Conservation (phyloP, 2,888 invertebrate genomes). For the Pterostichus madidus region DNA sequence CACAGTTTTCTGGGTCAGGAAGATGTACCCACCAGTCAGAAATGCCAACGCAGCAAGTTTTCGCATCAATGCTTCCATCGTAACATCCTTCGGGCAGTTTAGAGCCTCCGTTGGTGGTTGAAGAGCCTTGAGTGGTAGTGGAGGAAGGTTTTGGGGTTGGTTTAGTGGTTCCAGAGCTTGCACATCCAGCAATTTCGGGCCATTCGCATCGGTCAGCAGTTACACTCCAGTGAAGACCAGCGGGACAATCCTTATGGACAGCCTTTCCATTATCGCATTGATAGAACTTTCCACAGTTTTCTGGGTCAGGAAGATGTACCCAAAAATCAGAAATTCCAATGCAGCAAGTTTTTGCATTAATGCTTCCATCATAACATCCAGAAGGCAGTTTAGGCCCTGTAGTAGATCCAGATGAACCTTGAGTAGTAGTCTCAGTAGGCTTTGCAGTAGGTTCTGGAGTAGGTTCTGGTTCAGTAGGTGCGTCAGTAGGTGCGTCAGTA, state of each 20-base stretch:
- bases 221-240: slow-evolving; percentile 60
- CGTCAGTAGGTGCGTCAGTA: too few relatives aligned
- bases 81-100: slow-evolving; percentile 30
- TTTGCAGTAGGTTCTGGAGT: neutral
- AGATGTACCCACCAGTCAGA: slow-evolving; percentile 61
- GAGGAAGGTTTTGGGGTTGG: too few relatives aligned
- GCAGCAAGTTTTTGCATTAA: slow-evolving; percentile 32
- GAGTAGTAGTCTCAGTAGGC: neutral
- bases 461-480: neutral
- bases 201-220: slow-evolving; percentile 59
- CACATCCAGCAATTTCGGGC: slow-evolving; percentile 40
- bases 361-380: slow-evolving; percentile 48
- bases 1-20: slow-evolving; percentile 62
- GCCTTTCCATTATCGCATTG: slow-evolving; percentile 66
- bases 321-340: slow-evolving; percentile 39
- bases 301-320: slow-evolving; percentile 57
- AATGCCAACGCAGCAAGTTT: slow-evolving; percentile 34
- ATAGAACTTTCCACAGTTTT: slow-evolving; percentile 66
- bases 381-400: slow-evolving; percentile 8
- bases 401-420: neutral
- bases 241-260: slow-evolving; percentile 52
- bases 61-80: slow-evolving; percentile 47
- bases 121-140: neutral
- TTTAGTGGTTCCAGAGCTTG: too few relatives aligned
- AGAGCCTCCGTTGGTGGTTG: slow-evolving; percentile 4